Percentiles rank a stretch among this genome's conserved stretches.
Conservation (phyloP, 2,888 invertebrate species). For the Tipula helvola region DNA sequence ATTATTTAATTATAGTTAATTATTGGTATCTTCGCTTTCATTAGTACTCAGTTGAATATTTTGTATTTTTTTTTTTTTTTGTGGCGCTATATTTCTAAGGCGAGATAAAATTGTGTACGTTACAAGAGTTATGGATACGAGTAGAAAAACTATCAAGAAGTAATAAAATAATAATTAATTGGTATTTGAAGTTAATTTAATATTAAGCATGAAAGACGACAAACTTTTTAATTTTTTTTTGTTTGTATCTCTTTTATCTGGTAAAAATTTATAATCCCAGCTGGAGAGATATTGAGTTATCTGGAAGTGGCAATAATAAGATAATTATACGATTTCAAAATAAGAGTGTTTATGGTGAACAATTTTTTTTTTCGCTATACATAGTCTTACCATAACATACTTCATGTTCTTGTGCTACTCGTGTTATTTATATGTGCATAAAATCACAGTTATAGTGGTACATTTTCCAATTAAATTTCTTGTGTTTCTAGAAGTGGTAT, state of each 20-base stretch:
- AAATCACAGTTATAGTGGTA: neutral
- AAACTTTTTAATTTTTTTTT: neutral
- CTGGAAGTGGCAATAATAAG: neutral
- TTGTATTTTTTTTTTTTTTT: neutral
- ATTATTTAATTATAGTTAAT: neutral
- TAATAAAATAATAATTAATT: neutral
- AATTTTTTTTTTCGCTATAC: neutral
- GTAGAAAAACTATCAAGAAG: neutral
- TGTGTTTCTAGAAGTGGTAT: neutral
- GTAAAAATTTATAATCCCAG: neutral
- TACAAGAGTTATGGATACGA: neutral
- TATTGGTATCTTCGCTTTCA: neutral
- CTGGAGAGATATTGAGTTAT: neutral
- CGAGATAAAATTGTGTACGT: neutral
- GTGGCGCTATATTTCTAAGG: neutral
- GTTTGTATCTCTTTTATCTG: neutral
- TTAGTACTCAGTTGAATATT: neutral
- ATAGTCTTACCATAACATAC: neutral
- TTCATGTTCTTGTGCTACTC: neutral
- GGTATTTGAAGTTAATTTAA: conserved; percentile 4
- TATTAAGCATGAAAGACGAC: neutral
- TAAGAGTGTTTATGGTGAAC: neutral
- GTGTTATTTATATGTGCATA: neutral
- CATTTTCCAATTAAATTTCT: neutral
- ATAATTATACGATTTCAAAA: neutral